phyloP scores from a whole-genome alignment of 1,140 invertebrate species.

The Ooceraea biroi region DNA sequence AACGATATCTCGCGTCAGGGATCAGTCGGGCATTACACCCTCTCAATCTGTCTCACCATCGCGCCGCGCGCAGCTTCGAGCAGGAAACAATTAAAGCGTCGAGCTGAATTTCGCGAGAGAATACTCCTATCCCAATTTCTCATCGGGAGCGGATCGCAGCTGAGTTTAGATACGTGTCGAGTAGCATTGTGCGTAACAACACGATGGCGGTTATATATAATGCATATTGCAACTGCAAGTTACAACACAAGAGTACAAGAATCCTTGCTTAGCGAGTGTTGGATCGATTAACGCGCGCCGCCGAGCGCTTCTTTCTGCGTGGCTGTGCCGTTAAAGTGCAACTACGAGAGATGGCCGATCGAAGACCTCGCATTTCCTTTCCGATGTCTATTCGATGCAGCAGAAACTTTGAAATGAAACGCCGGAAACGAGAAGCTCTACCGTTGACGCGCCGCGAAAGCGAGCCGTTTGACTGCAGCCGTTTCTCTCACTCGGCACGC shows the following conservation, averaged over 20 bases:
- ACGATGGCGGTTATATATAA: constrained; percentile 12
- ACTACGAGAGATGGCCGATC: constrained; percentile 38
- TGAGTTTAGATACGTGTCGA: constrained; percentile 22
- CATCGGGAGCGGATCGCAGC: not conserved
- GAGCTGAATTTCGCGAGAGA: constrained; percentile 19
- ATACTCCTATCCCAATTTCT: constrained; percentile 34
- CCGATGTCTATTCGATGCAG: constrained; percentile 40
- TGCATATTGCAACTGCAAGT: too few species aligned
- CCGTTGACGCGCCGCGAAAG: not conserved
- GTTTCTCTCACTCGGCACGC: too few species aligned
- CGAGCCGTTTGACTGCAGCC: too few species aligned
- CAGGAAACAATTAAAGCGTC: constrained; percentile 33
- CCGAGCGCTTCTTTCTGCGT: constrained; percentile 57
- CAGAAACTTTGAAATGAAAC: constrained; percentile 37
- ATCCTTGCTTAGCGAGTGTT: constrained; percentile 46
- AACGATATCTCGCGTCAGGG: not conserved
- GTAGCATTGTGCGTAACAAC: constrained; percentile 23
- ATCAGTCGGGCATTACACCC: not conserved
- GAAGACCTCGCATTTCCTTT: constrained; percentile 16
- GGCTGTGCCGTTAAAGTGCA: constrained; percentile 33
- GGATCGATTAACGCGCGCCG: constrained; percentile 40
- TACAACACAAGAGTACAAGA: constrained; percentile 49
- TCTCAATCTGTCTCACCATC: constrained; percentile 8
- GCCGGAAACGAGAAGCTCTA: constrained; percentile 36
- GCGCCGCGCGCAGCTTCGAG: not conserved